A percentile compares a stretch with the other conserved stretches of the same genome.
Conservation (phyloP, 2,797 vertebrate genomes). For the Tarsius wallacei region DNA sequence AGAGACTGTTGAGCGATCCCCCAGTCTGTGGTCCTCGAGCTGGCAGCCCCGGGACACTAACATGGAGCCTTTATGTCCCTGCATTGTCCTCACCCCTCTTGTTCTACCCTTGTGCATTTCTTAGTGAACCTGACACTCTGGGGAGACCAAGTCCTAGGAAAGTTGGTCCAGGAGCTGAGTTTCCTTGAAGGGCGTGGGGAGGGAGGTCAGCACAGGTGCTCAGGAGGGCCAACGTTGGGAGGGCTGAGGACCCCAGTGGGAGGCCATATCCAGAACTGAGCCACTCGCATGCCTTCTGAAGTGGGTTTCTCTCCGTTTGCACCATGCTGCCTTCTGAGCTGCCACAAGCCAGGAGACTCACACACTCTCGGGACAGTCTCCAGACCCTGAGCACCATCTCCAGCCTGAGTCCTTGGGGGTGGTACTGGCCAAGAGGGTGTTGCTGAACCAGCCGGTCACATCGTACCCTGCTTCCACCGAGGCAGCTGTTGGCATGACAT, state of each 20-base stretch:
- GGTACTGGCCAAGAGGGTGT: background rate
- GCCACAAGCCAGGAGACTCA: background rate
- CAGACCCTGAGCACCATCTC: background rate
- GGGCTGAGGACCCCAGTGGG: fast-evolving
- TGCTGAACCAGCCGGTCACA: fast-evolving
- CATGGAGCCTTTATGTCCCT: background rate
- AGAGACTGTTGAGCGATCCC: fast-evolving
- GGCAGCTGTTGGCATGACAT: fast-evolving
- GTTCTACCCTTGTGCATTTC: too few relatives aligned
- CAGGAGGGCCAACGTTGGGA: background rate
- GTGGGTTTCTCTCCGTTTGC: background rate
- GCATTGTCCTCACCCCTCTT: too few relatives aligned
- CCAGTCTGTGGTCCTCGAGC: too few relatives aligned
- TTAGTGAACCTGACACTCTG: background rate
- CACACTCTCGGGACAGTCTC: fast-evolving
- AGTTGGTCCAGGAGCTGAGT: too few relatives aligned
- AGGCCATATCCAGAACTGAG: background rate
- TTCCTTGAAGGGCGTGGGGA: background rate
- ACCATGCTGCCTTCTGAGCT: fast-evolving
- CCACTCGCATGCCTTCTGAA: background rate
- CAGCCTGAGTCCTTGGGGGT: background rate
- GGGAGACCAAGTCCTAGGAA: fast-evolving
- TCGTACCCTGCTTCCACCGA: background rate
- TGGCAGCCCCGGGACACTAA: background rate
- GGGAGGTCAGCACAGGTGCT: fast-evolving